Base-by-base conservation (phyloP, 2,113 vertebrate species). In the Cephalopholis sonnerati region DNA sequence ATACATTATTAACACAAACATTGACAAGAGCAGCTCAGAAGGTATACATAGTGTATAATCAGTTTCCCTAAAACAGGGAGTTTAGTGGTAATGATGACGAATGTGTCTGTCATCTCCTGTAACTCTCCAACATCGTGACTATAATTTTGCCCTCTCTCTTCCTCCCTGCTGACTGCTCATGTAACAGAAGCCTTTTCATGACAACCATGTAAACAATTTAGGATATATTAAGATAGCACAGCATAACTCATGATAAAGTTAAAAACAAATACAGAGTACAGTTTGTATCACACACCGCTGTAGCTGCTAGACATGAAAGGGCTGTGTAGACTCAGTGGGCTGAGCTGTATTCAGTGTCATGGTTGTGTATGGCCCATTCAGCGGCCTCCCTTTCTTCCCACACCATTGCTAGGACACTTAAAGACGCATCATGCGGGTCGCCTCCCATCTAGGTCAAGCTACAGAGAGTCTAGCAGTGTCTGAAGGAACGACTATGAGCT, bases 361-460 rank as follows among this genome's bases (percentile, higher is more conserved):
- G 58, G 57, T 83, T 73, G 70, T 68, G 64, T 79, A 64, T 79
- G 61, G 53, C 61, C 57, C 74, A 73, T 82, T 93, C 82, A 85
- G 57, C 68, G 59, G 51, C 66, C 61, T 88, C 62, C 25, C 68
- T 74, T 80, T 82, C 46, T 74, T 71, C 55, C 53, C 75, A 82
- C 77, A 75, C 50, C 41, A 83, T 81, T 74, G 83, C 84, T 29
- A 81, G 70, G 77, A 90, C 78, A 84, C 83, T 92, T 82, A 81
- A 87, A 90, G 84, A 82, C 77, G 69, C 61, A 92, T 92, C 91
- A 92, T 86, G 70, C 54, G 71, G 91, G 86, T 94, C 81, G 20
- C 73, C 81, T 85, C 63, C 50, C 81, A 94, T 91, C 83, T 93
- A 78, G 92, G 92, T 88, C 93, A 91, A 62, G 64, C 55, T 64